Base-by-base conservation (phyloP, 2,888 invertebrate genomes). In the Bombylius major region DNA sequence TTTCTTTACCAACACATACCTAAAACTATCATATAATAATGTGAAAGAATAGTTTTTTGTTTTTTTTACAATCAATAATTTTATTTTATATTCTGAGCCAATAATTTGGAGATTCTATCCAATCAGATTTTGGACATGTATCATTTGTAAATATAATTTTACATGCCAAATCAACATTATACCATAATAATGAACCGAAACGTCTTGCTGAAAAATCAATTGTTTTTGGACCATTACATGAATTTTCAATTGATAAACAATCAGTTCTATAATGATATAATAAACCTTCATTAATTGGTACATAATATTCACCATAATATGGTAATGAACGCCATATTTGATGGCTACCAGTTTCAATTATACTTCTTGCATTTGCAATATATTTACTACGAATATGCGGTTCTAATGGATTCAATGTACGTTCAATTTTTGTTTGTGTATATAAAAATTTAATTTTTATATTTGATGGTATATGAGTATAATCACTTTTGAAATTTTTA, bases 311-410 rank as follows among this genome's bases (percentile, higher is more conserved):
- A 4, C 66, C 62, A 52, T 63, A 69, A 11, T 70, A 69, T 0
- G 66, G 64, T 4, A 67, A 61, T 5, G 64, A 56, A 33, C 66
- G 65, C 62, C 68, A 71, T 0, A 92, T 84, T 70, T 90, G 90
- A 70, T 93, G 92, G 73, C 92, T 93, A 8, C 93, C 93, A 58
- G 91, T 85, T 71, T 93, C 92, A 5, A 92, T 83, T 5, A 89
- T 86, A 59, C 82, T 78, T 58, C 85, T 82, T n/a, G 91, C 87
- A 63, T 86, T 79, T 64, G 91, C 85, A 57, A 92, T 86, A 71
- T 89, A 90, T 70, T 93, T 94, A 65, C 91, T 92, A 54, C 92
- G 82, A 68, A 86, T 84, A 66, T 90, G 89, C 63, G 91, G 85
- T 1, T 69, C 68, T 61, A 69, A 45, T 5, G 70, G 63, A 44